Base-by-base conservation (phyloP, 2,888 invertebrate species). In the Oxystoma pomonae region DNA sequence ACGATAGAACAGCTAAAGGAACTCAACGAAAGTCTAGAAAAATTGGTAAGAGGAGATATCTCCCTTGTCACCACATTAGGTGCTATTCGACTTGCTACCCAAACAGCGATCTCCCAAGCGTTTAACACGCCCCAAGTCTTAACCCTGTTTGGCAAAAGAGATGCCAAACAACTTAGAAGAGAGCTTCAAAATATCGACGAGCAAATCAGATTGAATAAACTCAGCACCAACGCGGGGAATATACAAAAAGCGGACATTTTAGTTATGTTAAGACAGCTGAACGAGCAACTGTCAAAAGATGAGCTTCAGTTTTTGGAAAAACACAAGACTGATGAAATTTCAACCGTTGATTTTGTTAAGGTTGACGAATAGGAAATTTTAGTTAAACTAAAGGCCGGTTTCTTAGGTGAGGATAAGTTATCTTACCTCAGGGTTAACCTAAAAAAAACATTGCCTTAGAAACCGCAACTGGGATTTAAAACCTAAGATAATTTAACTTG, bases 111-210 rank as follows among this genome's bases (percentile, higher is more conserved):
- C 59, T 87, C 88, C 65, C 83, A 87, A 72, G 90, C 90, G 1
- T 90, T 90, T 75, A 84, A 87, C 77, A 90, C 90, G 1, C 89
- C 90, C 2, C 90, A 89, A 76, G 87, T 90, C 1, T 89, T 90
- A 52, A 80, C 85, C 71, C 82, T 90, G 78, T 90, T 90, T 81
- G 90, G 88, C 1, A 86, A 85, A 73, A 85, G 87, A 69, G 88
- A 90, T 74, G 87, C 89, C 1, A 84, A 83, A 55, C 86, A 87
- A 71, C 79, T 90, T 59, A 77, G 88, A 62, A 83, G 86, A 68
- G 81, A 85, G 69, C 74, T 90, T 18, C 74, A 80, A 16, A 81
- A 84, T 72, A 82, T 89, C 50, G 85, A 86, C 56, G 80, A 87
- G 70, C 86, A 88, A 73, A 75, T 81, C 12, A 87, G 86, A 74